phyloP scores from a whole-genome alignment of 1,140 invertebrate genomes.

The Tetraneura akinire region DNA sequence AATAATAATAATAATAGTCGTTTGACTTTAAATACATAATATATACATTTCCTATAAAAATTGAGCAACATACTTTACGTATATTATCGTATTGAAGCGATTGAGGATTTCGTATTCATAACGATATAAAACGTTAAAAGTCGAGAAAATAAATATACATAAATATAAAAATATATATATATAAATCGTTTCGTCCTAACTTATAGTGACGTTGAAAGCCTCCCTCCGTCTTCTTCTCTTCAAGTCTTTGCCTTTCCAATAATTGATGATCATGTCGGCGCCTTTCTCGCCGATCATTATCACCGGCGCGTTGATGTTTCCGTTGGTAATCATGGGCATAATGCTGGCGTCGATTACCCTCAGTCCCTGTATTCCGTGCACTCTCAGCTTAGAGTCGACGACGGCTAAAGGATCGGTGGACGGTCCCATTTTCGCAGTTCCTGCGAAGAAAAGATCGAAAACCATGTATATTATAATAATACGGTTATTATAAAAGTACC shows the following conservation, averaged over 20 bases:
- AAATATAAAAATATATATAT: no score
- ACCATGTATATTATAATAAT: no score
- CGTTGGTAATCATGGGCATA: slow-evolving; percentile 79
- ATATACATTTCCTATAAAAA: background rate
- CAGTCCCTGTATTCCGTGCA: slow-evolving; percentile 74
- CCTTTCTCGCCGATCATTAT: slow-evolving; percentile 95
- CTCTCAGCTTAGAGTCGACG: slow-evolving; percentile 75
- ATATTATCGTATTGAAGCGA: background rate
- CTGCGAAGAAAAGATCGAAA: background rate
- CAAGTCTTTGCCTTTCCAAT: slow-evolving; percentile 63
- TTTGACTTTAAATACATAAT: slow-evolving; percentile 1
- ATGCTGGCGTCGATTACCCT: slow-evolving; percentile 80
- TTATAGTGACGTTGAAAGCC: slow-evolving; percentile 48
- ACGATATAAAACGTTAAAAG: no score
- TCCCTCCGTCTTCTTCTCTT: slow-evolving; percentile 56
- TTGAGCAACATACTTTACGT: slow-evolving; percentile 10
- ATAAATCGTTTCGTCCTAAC: slow-evolving; percentile 55
- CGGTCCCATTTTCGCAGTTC: slow-evolving; percentile 75
- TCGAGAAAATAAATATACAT: no score
- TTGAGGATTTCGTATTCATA: background rate
- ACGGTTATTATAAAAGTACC: no score
- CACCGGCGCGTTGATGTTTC: slow-evolving; percentile 82
- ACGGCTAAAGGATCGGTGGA: slow-evolving; percentile 75
- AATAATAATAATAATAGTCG: slow-evolving; percentile 13
- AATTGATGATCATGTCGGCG: slow-evolving; percentile 78